phyloP scores from a whole-genome alignment of 2,113 vertebrate genomes.

The Ahaetulla prasina region DNA sequence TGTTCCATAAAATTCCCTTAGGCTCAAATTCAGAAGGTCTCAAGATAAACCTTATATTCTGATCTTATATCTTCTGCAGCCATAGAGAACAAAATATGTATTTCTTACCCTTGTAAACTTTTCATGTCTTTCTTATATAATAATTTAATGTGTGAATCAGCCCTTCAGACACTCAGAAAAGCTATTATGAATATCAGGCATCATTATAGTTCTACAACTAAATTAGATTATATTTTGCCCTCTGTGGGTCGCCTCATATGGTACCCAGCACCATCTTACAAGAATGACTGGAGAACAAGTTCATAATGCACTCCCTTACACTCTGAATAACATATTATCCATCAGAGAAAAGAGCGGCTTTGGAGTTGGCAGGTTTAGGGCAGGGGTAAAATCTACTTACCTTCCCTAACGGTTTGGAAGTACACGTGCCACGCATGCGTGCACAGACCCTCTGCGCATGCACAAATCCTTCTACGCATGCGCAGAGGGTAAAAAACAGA shows the following conservation, averaged over 20 bases:
- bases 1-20: not conserved
- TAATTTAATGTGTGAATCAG: not conserved
- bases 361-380: not conserved
- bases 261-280: not conserved
- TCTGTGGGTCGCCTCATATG: not conserved
- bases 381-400: too few species aligned
- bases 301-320: not conserved
- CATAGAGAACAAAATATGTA: not conserved
- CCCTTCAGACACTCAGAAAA: not conserved
- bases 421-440: too few species aligned
- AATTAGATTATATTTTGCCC: not conserved
- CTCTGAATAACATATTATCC: not conserved
- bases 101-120: not conserved
- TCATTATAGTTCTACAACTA: not conserved
- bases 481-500: too few species aligned
- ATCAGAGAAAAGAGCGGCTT: not conserved
- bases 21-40: not conserved
- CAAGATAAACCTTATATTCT: not conserved
- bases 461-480: too few species aligned
- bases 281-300: not conserved
- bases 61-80: not conserved
- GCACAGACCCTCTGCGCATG: too few species aligned
- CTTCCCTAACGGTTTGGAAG: too few species aligned
- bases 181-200: not conserved
- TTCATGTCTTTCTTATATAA: not conserved